These are phyloP conservation scores for Petroica traversi DNA, from an alignment of 2,113 vertebrate genomes.

Conservation along the genomic window DNA sequence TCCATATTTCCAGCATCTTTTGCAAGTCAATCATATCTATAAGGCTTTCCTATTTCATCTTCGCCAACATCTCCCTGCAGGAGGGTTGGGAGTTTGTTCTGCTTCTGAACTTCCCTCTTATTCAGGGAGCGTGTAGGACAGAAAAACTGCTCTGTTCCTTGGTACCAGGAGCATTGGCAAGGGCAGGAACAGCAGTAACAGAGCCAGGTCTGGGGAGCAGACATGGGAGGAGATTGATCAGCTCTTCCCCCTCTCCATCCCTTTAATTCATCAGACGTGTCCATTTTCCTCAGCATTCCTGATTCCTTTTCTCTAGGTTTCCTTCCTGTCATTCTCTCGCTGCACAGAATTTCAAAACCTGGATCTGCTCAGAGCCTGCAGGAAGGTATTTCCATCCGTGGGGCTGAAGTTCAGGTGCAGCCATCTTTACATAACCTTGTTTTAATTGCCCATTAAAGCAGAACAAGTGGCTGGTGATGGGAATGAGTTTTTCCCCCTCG, in stretches of 20 bases:
- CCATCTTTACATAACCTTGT: slow-evolving; percentile 40
- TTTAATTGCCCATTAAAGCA: slow-evolving; percentile 24
- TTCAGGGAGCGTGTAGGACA: background rate
- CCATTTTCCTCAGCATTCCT: background rate
- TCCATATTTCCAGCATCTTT: too few relatives aligned
- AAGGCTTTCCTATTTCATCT: too few relatives aligned
- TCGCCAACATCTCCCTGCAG: too few relatives aligned
- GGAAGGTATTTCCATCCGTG: background rate
- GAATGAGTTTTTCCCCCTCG: background rate
- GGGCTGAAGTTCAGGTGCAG: background rate
- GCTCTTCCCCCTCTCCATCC: background rate
- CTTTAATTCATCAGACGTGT: background rate
- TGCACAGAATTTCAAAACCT: background rate
- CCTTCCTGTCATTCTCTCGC: background rate
- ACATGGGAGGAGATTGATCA: background rate
- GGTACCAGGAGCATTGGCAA: background rate
- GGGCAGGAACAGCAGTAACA: background rate
- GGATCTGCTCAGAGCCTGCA: background rate
- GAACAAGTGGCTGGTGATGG: slow-evolving; percentile 11
- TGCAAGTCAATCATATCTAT: too few relatives aligned
- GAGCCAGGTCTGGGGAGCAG: background rate
- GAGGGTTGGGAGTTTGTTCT: background rate
- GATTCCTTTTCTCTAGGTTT: background rate
- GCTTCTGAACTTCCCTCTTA: background rate
- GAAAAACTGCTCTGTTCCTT: background rate